Base-by-base conservation (phyloP, 2,113 vertebrate genomes). In the Sinocyclocheilus anophthalmus region DNA sequence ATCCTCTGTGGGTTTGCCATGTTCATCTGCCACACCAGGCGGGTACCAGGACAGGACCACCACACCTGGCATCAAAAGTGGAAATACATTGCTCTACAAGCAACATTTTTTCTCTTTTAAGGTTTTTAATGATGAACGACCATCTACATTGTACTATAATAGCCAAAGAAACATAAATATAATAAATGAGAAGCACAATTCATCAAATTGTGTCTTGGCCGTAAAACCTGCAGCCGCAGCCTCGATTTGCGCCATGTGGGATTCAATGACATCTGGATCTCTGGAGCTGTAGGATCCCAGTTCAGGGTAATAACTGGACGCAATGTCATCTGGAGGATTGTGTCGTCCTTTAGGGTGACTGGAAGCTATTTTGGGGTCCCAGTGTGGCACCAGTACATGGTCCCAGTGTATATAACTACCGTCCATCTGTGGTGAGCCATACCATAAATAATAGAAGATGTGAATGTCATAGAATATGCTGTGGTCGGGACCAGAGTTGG, bases 391-490 rank as follows among this genome's bases (percentile, higher is more conserved):
- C 88, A 97, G 93, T 81, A 96, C 95, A 26, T 97, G 96, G 90
- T 97, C 96, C 96, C 96, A 97, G 91, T 97, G 96, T 37, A 96
- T 91, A 88, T 96, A 97, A 89, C 93, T 94, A 45, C 92, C 92
- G 89, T 96, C 95, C 87, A 93, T 87, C 87, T 90, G 90, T 10
- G 95, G 96, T 3, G 93, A 94, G 26, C 96, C 96, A 53, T 97
- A 97, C 97, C 96, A 97, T 82, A 95, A 93, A 90, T 97, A 97
- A 91, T 97, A 97, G 91, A 97, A 97, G 87, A 96, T 95, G 89
- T 97, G 97, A 4, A 97, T 94, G 81, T 97, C 97, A 12, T 95
- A 95, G 89, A 96, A 97, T 0, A 96, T 95, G 20, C 93, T 94
- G 88, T 93, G 93, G 0, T 95, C 95, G 0, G 92, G 37, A 69